phyloP scores from a whole-genome alignment of 2,888 invertebrate species.

The Pegoplata infirma region DNA sequence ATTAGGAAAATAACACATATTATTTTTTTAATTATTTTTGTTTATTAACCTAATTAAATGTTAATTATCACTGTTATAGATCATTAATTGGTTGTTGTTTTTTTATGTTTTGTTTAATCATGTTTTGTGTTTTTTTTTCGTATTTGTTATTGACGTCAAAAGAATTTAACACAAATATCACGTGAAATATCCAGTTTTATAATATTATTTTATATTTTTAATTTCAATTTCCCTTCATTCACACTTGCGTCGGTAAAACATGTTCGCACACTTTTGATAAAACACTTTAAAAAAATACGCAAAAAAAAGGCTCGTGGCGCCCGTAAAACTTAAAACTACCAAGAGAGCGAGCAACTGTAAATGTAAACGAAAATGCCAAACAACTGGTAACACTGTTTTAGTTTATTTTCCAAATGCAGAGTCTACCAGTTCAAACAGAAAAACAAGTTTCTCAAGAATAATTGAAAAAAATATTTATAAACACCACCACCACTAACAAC shows the following conservation, averaged over 20 bases:
- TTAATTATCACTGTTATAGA: conserved; percentile 5
- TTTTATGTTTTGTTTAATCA: not conserved
- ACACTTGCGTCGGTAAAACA: conserved; percentile 73
- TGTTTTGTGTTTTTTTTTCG: too few relatives aligned
- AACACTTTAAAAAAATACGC: conserved; percentile 63
- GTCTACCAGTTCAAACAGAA: not conserved
- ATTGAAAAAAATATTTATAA: not conserved
- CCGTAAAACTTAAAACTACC: conserved; percentile 57
- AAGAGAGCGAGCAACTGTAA: conserved; percentile 64
- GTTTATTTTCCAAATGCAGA: not conserved
- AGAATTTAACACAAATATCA: not conserved
- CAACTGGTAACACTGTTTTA: conserved; percentile 56
- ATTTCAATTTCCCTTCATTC: not conserved
- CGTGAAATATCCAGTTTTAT: not conserved
- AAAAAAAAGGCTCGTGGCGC: conserved; percentile 69
- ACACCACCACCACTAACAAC: not conserved
- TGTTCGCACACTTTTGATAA: conserved; percentile 39
- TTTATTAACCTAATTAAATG: not conserved
- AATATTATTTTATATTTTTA: not conserved
- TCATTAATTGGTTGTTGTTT: not conserved
- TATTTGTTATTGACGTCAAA: not conserved
- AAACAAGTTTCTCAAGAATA: conserved; percentile 43
- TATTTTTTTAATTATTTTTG: not conserved
- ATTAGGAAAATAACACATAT: not conserved
- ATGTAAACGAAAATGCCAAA: conserved; percentile 47